phyloP scores from a whole-genome alignment of 2,888 invertebrate genomes.

The Polymixis flavicincta region DNA sequence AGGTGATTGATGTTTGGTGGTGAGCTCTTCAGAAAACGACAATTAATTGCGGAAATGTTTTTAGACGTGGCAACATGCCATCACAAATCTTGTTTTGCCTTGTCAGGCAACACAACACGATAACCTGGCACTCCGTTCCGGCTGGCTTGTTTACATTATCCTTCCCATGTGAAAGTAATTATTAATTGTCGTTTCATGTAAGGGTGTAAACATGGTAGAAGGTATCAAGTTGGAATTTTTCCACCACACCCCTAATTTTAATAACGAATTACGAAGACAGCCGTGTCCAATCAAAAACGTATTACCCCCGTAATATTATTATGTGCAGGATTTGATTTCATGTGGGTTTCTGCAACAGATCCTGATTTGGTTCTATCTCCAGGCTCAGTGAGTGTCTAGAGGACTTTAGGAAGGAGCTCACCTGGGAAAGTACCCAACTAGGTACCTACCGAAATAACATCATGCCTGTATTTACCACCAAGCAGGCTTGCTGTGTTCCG shows the following conservation, averaged over 20 bases:
- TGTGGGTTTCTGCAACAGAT: background rate
- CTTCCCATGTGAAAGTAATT: background rate
- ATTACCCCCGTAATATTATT: constrained; percentile 8
- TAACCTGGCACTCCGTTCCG: constrained; percentile 8
- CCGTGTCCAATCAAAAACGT: constrained; percentile 16
- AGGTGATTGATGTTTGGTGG: no score
- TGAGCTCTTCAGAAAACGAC: background rate
- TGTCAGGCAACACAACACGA: constrained; percentile 17
- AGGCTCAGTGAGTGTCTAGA: background rate
- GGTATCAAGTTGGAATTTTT: background rate
- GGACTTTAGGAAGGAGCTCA: background rate
- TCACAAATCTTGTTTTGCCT: background rate
- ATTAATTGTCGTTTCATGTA: constrained; percentile 9
- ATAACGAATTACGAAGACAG: constrained; percentile 22
- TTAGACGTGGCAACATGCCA: constrained; percentile 7
- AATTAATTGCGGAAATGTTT: constrained; percentile 8
- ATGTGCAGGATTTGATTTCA: constrained; percentile 1
- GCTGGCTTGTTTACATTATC: background rate
- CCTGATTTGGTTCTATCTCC: background rate
- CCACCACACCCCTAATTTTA: background rate
- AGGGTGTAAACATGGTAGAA: background rate
- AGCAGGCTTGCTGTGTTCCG: background rate
- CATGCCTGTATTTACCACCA: no score
- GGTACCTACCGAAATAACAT: background rate
- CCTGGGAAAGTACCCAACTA: background rate